Conservation (phyloP, 2,797 vertebrate genomes). For the Alauda arvensis region DNA sequence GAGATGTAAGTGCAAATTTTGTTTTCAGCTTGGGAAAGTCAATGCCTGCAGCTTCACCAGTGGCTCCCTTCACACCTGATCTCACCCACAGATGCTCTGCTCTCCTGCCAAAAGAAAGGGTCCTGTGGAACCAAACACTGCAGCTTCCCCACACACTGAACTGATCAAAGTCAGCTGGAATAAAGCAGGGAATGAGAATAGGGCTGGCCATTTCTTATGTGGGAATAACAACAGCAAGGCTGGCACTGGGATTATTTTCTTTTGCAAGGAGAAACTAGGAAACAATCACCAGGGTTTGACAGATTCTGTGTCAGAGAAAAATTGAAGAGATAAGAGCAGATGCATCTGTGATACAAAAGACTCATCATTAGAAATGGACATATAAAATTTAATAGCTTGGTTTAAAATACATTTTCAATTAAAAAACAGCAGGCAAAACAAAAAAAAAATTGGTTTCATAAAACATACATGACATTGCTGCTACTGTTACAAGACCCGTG, state of each 20-base stretch:
- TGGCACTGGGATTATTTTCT: neutral
- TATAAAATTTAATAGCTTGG: conserved; percentile 79
- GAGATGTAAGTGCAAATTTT: neutral
- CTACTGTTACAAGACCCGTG: conserved; percentile 62
- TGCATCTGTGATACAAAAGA: neutral
- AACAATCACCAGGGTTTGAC: neutral
- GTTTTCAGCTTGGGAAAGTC: neutral
- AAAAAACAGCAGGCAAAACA: conserved; percentile 59
- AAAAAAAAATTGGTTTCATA: conserved; percentile 43
- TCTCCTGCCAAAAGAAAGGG: neutral
- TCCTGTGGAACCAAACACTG: neutral
- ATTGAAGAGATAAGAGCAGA: neutral
- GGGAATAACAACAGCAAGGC: neutral
- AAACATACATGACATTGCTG: conserved; percentile 60
- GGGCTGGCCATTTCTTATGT: neutral
- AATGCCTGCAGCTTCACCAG: neutral
- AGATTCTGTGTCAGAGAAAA: neutral
- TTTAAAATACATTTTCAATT: conserved; percentile 70
- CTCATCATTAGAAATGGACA: conserved; percentile 65
- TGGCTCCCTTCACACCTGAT: fast-evolving
- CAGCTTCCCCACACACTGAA: neutral
- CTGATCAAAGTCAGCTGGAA: neutral
- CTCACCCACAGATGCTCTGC: neutral
- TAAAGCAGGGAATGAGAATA: neutral
- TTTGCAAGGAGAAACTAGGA: neutral